These are phyloP conservation scores for Scaptomyza parva DNA, from an alignment of 2,888 invertebrate species.

Conservation along the genomic window DNA sequence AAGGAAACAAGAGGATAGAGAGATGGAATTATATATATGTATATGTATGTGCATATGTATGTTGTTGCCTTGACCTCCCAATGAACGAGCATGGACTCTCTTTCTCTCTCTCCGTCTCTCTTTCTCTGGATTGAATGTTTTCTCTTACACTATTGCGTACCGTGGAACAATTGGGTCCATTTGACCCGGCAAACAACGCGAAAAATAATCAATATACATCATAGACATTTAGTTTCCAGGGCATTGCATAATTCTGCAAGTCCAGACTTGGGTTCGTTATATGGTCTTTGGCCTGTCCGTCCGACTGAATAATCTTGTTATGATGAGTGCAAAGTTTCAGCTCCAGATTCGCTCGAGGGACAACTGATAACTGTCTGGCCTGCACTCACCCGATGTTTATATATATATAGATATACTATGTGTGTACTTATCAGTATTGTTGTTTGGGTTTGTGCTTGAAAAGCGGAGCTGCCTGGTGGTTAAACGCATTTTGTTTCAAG, in stretches of 20 bases:
- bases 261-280: slow-evolving; percentile 39
- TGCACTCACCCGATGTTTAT: slow-evolving; percentile 2
- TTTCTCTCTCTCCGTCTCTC: not conserved
- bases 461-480: not conserved
- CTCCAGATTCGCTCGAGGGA: slow-evolving; percentile 8
- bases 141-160: slow-evolving; percentile 1
- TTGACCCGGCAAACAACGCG: slow-evolving; percentile 34
- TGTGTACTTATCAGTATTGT: slow-evolving; percentile 47
- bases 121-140: not conserved
- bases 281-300: slow-evolving; percentile 20
- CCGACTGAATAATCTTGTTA: slow-evolving; percentile 47
- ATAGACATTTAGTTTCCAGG: slow-evolving; percentile 4
- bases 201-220: slow-evolving; percentile 37
- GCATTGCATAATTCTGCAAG: slow-evolving; percentile 53
- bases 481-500: slow-evolving; percentile 1
- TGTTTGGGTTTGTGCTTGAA: slow-evolving; percentile 6
- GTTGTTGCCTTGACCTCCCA: slow-evolving; percentile 52
- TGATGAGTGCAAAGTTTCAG: slow-evolving; percentile 51
- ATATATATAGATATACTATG: not conserved
- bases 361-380: slow-evolving; percentile 44
- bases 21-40: slow-evolving; percentile 3
- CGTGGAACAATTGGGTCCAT: slow-evolving; percentile 10
- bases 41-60: too few relatives aligned
- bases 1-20: slow-evolving; percentile 4
- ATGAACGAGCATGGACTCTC: slow-evolving; percentile 21